Evolutionary conservation across 2,888 invertebrate species (phyloP), one percentile per base, ranked within the genome.

Genomic region (Parnassius orleans): DNA sequence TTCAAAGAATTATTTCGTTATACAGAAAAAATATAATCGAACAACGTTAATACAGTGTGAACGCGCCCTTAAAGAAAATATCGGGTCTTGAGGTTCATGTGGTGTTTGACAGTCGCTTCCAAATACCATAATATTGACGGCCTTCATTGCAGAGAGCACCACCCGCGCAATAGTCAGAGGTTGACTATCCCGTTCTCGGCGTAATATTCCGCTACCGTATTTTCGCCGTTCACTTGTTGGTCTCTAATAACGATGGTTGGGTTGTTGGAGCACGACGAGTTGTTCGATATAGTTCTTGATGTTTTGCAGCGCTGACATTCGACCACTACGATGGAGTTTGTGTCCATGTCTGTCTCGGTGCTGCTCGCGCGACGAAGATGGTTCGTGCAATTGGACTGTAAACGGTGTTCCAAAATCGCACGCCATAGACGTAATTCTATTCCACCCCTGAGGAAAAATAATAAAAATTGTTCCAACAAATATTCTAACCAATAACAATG

Each of bases 351-450:
- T 0, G 90, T 87, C 50, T 90, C 91, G 0, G 87, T 86, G 68
- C 90, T 90, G 75, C 90, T 89, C 0, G 86, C 76, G 15, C 90
- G 81, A 0, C 88, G 83, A 0, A 86, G 70, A 42, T 79, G 78
- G 54, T 76, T 70, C 2, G 80, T 66, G 7, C 63, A 66, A 15
- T 74, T 76, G 10, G 76, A 66, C 62, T 81, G 82, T 0, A 84
- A 66, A 0, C 95, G 91, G 75, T 94, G 93, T 52, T 94, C 93
- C 64, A 93, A 83, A 60, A 98, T 94, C 0, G 96, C 95, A 66
- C 95, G 94, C 98, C 98, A 98, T 66, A 98, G 90, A 61, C 95
- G 93, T 54, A 98, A 93, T 79, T 97, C 96, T 33, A 96, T 93
- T 50, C 98, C 98, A 59, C 96, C 95, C 79, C 96, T 96, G 87